phyloP scores from a whole-genome alignment of 92 coral and sea anemone genomes.

The Montipora capitata region DNA sequence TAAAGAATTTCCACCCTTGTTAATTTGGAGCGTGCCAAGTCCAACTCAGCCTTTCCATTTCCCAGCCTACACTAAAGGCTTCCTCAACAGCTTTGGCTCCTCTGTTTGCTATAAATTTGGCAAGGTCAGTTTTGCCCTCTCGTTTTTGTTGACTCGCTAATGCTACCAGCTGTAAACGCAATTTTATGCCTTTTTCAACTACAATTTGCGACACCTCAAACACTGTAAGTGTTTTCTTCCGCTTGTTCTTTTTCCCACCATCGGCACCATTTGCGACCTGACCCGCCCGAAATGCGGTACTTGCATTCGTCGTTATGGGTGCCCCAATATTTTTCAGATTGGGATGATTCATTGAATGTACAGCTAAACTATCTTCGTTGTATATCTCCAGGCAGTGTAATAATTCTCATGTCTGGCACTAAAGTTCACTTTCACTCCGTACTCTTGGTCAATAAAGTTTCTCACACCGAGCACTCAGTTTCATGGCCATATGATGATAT shows the following conservation, averaged over 20 bases:
- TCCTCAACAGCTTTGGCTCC: conserved; percentile 42
- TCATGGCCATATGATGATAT: too few relatives aligned
- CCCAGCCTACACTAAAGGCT: conserved; percentile 53
- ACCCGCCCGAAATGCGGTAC: too few relatives aligned
- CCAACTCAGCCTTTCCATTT: conserved; percentile 24
- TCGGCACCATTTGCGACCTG: neutral
- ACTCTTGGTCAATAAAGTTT: too few relatives aligned
- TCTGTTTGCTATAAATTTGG: conserved; percentile 48
- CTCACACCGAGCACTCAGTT: too few relatives aligned
- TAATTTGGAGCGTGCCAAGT: conserved; percentile 3
- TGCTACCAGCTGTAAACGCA: conserved; percentile 34
- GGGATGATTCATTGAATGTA: neutral
- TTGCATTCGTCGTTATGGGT: too few relatives aligned
- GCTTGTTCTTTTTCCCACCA: neutral
- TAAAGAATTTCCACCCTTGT: conserved; percentile 24
- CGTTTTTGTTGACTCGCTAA: conserved; percentile 34
- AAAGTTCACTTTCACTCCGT: too few relatives aligned
- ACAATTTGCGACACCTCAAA: conserved; percentile 52
- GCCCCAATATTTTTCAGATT: neutral
- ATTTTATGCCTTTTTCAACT: conserved; percentile 15
- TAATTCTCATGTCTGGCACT: too few relatives aligned
- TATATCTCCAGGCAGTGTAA: too few relatives aligned
- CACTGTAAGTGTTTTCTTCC: conserved; percentile 2
- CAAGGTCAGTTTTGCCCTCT: conserved; percentile 61
- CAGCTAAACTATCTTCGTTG: too few relatives aligned